phyloP scores from a whole-genome alignment of 2,797 vertebrate genomes.

The Cynopterus sphinx region DNA sequence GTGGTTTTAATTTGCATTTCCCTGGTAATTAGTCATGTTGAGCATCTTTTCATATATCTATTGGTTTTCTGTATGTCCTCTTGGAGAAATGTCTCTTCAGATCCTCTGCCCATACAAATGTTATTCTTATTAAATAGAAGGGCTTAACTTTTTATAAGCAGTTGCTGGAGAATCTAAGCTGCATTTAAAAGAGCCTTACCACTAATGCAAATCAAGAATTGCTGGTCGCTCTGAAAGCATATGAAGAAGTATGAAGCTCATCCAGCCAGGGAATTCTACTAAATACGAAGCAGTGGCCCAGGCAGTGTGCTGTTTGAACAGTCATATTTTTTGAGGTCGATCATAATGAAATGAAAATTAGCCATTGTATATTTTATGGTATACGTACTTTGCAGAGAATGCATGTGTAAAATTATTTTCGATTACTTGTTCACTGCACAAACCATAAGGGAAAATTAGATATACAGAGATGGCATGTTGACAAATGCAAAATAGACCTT shows the following conservation, averaged over 20 bases:
- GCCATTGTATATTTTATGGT: not conserved
- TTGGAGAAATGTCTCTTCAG: not conserved
- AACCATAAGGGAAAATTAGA: not conserved
- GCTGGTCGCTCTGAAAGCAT: not conserved
- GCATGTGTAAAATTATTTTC: not conserved
- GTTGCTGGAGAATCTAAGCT: not conserved
- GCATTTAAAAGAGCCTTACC: not conserved
- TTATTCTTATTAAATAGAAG: not conserved
- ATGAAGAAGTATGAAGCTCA: not conserved
- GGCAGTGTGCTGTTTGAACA: not conserved
- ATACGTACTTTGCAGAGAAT: not conserved
- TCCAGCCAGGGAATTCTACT: not conserved
- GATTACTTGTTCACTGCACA: not conserved
- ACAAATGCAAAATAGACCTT: constrained; percentile 33
- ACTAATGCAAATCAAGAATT: not conserved
- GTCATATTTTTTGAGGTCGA: not conserved
- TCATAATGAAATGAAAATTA: not conserved
- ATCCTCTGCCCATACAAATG: not conserved
- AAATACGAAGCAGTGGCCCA: not conserved
- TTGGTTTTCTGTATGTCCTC: not conserved
- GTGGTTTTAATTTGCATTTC: not conserved
- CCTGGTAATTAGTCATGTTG: not conserved
- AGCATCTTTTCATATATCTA: no score
- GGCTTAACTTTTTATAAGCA: not conserved
- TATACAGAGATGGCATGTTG: not conserved